Percentiles rank a stretch among this genome's conserved stretches.
These are phyloP conservation scores for Mareca penelope DNA, from an alignment of 2,797 vertebrate genomes.

Conservation along the genomic window DNA sequence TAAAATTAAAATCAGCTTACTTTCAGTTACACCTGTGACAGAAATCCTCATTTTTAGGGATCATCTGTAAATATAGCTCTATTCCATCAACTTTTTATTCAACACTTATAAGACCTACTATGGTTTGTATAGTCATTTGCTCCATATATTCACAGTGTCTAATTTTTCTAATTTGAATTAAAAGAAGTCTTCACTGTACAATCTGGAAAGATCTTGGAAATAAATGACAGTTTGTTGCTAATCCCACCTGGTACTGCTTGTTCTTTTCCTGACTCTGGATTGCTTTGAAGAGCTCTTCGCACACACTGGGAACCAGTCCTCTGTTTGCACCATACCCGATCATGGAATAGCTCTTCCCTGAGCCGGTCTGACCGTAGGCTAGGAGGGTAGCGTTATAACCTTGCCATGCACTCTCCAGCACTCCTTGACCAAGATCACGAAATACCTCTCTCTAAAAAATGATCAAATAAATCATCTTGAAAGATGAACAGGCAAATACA, in stretches of 20 bases:
- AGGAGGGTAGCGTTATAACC: constrained; percentile 87
- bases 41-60: background rate
- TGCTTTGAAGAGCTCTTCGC: constrained; percentile 83
- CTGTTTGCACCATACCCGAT: constrained; percentile 85
- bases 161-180: background rate
- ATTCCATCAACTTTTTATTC: background rate
- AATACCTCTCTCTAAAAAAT: constrained; percentile 80
- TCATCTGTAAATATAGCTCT: background rate
- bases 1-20: background rate
- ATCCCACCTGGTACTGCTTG: constrained; percentile 82
- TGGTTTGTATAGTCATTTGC: background rate
- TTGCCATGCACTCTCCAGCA: constrained; percentile 83
- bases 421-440: constrained; percentile 82
- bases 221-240: background rate
- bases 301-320: constrained; percentile 84
- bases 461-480: background rate
- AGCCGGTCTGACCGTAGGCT: constrained; percentile 86
- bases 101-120: background rate
- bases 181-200: background rate
- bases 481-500: background rate
- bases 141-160: background rate
- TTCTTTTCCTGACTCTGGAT: constrained; percentile 77
- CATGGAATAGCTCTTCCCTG: constrained; percentile 90
- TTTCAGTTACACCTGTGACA: background rate
- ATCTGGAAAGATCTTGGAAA: background rate